Evolutionary conservation across 2,113 vertebrate species (phyloP), one percentile per base, ranked within the genome.

Genomic region (Mustelus asterias): DNA sequence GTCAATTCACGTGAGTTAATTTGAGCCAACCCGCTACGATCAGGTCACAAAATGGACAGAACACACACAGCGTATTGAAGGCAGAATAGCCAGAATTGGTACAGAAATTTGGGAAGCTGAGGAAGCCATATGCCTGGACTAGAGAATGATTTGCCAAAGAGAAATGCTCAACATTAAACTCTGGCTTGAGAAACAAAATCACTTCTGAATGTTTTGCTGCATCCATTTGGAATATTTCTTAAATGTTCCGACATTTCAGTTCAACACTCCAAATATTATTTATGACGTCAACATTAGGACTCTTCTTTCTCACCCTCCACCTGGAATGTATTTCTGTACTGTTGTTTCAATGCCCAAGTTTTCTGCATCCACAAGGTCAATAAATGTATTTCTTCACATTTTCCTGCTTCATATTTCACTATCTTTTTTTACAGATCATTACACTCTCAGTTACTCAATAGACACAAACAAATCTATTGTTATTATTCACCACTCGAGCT

Each of bases 191-290:
- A 83, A 93, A 37, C 18, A 65, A 90, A 65, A 93, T n/a, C 29
- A 65, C 89, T 93, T 65, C n/a, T 65, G 18, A 65, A 93, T 8
- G 5, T n/a, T 33, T 93, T 65, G 89, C 89, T 67, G 16, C 6
- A 67, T 22, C 22, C 60, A 65, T n/a, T 93, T 93, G 18, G 33
- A 65, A 22, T 63, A 20, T 37, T 22, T 37, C 60, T 37, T 93
- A 67, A 65, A 37, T n/a, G 9, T 83, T 83, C 80, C 20, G 80
- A 20, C 37, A 83, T 93, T 93, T 37, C 18, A 37, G 89, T 93
- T 93, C 89, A 65, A 41, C 60, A 93, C n/a, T 93, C n/a, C 37
- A 65, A 93, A 93, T 93, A 93, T 37, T 63, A 93, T 93, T 93
- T 41, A 93, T 93, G 89, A 65, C 60, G 89, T 93, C 60, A 65